Base-by-base conservation (phyloP, 2,797 vertebrate species). In the Gymnothorax reevesii region DNA sequence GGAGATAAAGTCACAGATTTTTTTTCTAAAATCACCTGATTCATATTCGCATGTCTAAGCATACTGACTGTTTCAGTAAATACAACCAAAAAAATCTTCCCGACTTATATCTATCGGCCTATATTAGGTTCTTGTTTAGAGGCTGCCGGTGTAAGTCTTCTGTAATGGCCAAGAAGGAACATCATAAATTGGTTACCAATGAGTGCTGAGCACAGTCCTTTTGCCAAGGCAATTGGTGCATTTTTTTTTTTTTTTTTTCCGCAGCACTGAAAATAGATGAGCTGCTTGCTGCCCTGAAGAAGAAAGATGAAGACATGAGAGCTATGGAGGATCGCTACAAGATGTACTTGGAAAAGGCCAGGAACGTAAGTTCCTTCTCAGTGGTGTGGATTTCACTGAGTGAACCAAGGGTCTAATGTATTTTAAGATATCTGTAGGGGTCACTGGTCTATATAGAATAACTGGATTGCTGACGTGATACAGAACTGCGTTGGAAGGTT, bases 311-410 rank as follows among this genome's bases (percentile, higher is more conserved):
- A 10, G 99, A 99, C 94, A 99, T 99, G 99, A 97, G 96, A 93
- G 97, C 98, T 9, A 99, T 99, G 98, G 98, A 99, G 89, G 98
- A 99, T 90, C 95, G 99, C 92, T 99, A 99, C n/a, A 99, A 99
- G 93, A 98, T 98, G 97, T 99, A 99, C 91, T 94, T 99, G 91
- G 98, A 99, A 92, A 99, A 99, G 94, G 99, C 98, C 92, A 97
- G 98, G 89, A 98, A 97, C 88, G 98, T 99, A 94, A 97, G 97
- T 95, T 25, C 13, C 59, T n/a, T 13, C 3, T 27, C 7, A 54
- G 77, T 69, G 54, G 5, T 79, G 10, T 52, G 57, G 57, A 49
- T 20, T 73, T n/a, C n/a, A 33, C 10, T 80, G 4, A 1, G 73
- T 77, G 64, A 0, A 42, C 33, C 33, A 42, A 55, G 9, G 3